Evolutionary conservation across 2,888 invertebrate species (phyloP).

Genomic region (Melanostoma mellinum): DNA sequence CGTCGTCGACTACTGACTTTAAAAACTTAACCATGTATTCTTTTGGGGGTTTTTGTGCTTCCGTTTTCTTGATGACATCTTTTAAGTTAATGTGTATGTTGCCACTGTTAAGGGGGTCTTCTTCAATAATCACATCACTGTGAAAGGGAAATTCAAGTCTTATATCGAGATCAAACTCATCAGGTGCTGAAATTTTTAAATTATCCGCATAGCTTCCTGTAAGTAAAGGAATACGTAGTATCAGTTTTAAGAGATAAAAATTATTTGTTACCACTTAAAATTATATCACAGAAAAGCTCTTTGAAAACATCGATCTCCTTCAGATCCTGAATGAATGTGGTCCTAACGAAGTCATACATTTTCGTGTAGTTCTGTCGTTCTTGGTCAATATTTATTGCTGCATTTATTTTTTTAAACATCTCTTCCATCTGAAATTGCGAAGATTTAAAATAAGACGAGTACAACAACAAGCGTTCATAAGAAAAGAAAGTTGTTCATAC

Average conservation of each 20-base stretch:
- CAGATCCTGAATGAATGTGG: neutral
- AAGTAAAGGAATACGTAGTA: neutral
- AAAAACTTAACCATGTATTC: neutral
- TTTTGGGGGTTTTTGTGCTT: neutral
- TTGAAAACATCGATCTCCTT: slow-evolving; percentile 25
- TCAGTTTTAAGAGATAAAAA: neutral
- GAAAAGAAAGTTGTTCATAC: no score
- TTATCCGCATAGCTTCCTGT: slow-evolving; percentile 54
- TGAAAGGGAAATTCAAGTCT: slow-evolving; percentile 28
- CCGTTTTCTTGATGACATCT: neutral
- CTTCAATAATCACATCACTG: neutral
- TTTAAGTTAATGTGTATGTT: slow-evolving; percentile 25
- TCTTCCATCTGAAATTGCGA: slow-evolving; percentile 20
- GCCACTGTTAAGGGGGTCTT: neutral
- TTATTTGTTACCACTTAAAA: slow-evolving; percentile 30
- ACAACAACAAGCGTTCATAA: no score
- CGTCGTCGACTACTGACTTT: neutral
- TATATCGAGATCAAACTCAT: slow-evolving; percentile 50
- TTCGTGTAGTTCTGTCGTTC: slow-evolving; percentile 10
- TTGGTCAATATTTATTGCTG: slow-evolving; percentile 28
- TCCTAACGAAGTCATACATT: slow-evolving; percentile 23
- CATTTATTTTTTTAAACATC: slow-evolving; percentile 23
- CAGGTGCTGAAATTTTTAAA: slow-evolving; percentile 33
- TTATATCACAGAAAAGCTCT: neutral
- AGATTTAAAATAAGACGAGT: no score